Percentiles rank a stretch among this genome's conserved stretches.
Conservation (phyloP, 2,888 invertebrate genomes). For the Clivina fossor region DNA sequence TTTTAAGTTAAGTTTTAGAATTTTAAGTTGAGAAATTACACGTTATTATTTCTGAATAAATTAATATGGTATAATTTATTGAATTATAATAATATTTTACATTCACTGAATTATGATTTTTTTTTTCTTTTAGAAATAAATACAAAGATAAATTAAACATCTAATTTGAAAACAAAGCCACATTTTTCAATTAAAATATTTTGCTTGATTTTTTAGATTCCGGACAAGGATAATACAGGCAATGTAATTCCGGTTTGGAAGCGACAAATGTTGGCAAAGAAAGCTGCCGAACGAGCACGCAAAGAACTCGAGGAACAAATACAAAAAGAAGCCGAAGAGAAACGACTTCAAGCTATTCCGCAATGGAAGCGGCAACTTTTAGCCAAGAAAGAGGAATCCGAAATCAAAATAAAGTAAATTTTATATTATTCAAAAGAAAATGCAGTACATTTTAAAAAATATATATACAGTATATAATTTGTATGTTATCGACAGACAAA, state of each 20-base stretch:
- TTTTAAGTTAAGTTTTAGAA: too few relatives aligned
- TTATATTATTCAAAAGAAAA: conserved; percentile 24
- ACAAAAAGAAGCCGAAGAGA: conserved; percentile 79
- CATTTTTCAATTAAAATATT: too few relatives aligned
- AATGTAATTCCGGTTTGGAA: conserved; percentile 94
- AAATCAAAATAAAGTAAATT: conserved; percentile 72
- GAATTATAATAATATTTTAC: too few relatives aligned
- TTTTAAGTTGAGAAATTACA: too few relatives aligned
- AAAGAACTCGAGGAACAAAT: conserved; percentile 87
- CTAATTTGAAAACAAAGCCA: too few relatives aligned
- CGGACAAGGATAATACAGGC: conserved; percentile 85
- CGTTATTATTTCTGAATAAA: too few relatives aligned
- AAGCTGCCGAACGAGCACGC: conserved; percentile 90
- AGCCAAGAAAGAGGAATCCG: conserved; percentile 77
- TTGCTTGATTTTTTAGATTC: conserved; percentile 74
- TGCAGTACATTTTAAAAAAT: not conserved
- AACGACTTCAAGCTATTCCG: conserved; percentile 83
- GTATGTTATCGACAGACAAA: conserved; percentile 64
- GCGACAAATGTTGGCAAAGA: conserved; percentile 90
- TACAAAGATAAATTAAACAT: too few relatives aligned
- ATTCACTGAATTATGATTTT: too few relatives aligned
- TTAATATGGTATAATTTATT: too few relatives aligned
- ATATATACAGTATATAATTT: too few relatives aligned
- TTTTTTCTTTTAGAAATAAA: too few relatives aligned
- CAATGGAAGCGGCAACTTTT: conserved; percentile 92